Evolutionary conservation across 2,113 vertebrate species (phyloP), one percentile per base, ranked within the genome.

Genomic region (Aleadryas rufinucha): DNA sequence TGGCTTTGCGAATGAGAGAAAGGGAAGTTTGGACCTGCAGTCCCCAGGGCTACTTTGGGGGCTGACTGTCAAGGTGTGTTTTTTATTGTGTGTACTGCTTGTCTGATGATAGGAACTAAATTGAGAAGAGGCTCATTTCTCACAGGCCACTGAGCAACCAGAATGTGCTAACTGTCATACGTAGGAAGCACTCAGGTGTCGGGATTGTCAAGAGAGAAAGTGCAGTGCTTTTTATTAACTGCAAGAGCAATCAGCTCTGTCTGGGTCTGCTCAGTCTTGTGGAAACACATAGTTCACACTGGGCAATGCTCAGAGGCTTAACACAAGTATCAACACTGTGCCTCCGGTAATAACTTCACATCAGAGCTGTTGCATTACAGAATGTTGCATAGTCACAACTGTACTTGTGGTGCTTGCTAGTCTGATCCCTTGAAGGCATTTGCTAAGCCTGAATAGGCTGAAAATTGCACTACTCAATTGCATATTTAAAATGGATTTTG

Each of bases 221-320:
- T 81, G 86, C 90, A 93, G 90, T 21, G 60, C 93, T 94, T 96
- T 97, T 96, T 96, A 97, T 96, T 97, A 96, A 97, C 95, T 95
- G 95, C 96, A 96, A 90, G 93, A 97, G 96, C 96, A 95, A 94
- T 97, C 96, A 97, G 96, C 95, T 96, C 96, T 92, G 92, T 71
- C 95, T 96, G 93, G 92, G 96, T 93, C 96, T 97, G 96, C 95
- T 96, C 96, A 95, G 93, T 96, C 96, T 97, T 96, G 93, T 97
- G 96, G 95, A 97, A 97, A 96, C 88, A 90, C 79, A 95, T 93
- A 96, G 96, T 96, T 97, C 96, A 96, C 95, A 89, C 92, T 75
- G 90, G 93, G 92, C 96, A 93, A 81, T 84, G 92, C 93, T 96
- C 92, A 75, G 92, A 87, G 96, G 95, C 85, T 95, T 96, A 96